A percentile compares a stretch with the other conserved stretches of the same genome.
Evolutionary conservation across 2,113 vertebrate genomes (phyloP).

Genomic region (Tachysurus fulvidraco): DNA sequence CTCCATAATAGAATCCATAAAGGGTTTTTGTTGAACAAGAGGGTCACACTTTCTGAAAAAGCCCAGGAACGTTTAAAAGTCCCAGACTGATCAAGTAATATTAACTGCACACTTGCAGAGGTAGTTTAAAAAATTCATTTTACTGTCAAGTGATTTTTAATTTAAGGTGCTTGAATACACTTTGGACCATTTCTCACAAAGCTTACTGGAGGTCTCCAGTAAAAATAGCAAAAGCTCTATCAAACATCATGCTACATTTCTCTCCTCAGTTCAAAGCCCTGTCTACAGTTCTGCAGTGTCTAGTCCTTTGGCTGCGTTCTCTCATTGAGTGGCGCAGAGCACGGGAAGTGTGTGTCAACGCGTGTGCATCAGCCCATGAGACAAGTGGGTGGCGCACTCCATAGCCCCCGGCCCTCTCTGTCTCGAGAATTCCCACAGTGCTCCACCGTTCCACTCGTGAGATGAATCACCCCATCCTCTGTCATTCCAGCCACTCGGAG

Average conservation of each 20-base stretch:
- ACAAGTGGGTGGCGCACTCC: slow-evolving; percentile 34
- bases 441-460: slow-evolving; percentile 24
- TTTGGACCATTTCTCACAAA: background rate
- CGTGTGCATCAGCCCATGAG: slow-evolving; percentile 25
- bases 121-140: background rate
- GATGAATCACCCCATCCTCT: slow-evolving; percentile 48
- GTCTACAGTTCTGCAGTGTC: slow-evolving; percentile 19
- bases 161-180: background rate
- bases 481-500: slow-evolving; percentile 42
- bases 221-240: slow-evolving; percentile 21
- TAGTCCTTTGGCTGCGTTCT: slow-evolving; percentile 5
- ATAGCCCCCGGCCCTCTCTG: slow-evolving; percentile 28
- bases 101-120: background rate
- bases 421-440: slow-evolving; percentile 49
- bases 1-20: background rate
- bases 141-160: background rate
- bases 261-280: slow-evolving; percentile 27
- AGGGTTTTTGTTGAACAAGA: background rate
- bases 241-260: slow-evolving; percentile 31
- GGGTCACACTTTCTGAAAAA: background rate
- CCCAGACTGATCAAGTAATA: background rate
- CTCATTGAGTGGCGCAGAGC: slow-evolving; percentile 2
- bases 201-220: background rate
- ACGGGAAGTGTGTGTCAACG: slow-evolving; percentile 21
- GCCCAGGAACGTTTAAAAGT: background rate